Evolutionary conservation across 2,113 vertebrate genomes (phyloP).

Genomic region (Nothocercus nigrocapillus): DNA sequence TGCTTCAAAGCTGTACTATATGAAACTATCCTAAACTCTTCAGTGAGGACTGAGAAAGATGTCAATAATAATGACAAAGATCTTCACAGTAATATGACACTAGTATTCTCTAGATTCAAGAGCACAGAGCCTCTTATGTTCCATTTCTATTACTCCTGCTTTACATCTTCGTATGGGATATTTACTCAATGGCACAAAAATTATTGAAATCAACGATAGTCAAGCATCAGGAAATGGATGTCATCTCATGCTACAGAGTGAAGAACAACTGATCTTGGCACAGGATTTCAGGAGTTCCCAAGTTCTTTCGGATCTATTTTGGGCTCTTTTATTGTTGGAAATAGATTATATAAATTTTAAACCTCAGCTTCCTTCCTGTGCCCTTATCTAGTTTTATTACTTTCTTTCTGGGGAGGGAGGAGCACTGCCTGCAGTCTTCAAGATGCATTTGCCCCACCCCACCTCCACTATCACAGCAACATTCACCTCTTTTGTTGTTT

Average conservation of each 20-base stretch:
- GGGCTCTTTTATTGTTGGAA: neutral
- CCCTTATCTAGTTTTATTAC: neutral
- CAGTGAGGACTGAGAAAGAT: neutral
- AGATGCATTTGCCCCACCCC: neutral
- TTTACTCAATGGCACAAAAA: conserved; percentile 56
- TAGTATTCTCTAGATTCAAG: conserved; percentile 41
- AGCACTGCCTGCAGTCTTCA: neutral
- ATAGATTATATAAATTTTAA: neutral
- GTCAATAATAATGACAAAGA: conserved; percentile 25
- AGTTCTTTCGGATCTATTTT: neutral
- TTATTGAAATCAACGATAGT: conserved; percentile 28
- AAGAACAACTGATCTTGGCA: neutral
- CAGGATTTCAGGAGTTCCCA: neutral
- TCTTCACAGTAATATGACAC: neutral
- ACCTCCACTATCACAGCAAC: neutral
- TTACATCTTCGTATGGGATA: conserved; percentile 51
- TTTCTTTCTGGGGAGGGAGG: neutral
- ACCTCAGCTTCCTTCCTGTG: neutral
- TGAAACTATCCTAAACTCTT: neutral
- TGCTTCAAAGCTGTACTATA: neutral
- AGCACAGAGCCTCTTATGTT: conserved; percentile 34
- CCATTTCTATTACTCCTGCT: conserved; percentile 38
- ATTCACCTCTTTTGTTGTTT: neutral
- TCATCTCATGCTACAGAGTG: neutral
- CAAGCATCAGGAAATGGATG: conserved; percentile 16